Base-by-base conservation (phyloP, 2,113 vertebrate species). In the Pygoscelis antarcticus region DNA sequence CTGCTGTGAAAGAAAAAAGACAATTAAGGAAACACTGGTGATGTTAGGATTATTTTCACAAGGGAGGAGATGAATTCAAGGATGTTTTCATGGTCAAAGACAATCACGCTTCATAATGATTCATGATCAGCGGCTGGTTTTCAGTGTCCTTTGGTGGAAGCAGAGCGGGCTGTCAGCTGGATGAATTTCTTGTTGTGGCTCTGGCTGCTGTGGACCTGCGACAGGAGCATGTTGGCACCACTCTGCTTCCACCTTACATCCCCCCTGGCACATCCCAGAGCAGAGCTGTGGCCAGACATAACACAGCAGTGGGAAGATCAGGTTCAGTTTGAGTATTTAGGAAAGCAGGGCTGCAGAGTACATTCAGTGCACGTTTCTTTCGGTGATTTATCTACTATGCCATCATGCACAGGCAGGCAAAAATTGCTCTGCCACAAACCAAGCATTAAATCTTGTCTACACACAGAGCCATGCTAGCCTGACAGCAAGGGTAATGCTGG, bases 321-420 rank as follows among this genome's bases (percentile, higher is more conserved):
- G 38, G 55, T 87, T 89, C 74, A 6, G 51, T n/a, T 49, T 42
- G 46, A 55, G 21, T 68, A 9, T 76, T 79, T 60, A 57, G 81
- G 44, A 84, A 72, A 74, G 51, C 29, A 23, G 64, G 6, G 26
- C 38, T 87, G 38, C 38, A 44, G 51, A 81, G 22, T 38, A 77
- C 1, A 0, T 47, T 47, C 60, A 30, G 13, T 16, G 23, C 27
- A 71, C 0, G 0, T 68, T 87, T 79, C 34, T 83, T 85, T 49
- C 27, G 4, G 34, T 80, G 86, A 74, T 91, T 95, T 93, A 76
- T 54, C 78, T 85, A 12, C 81, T 85, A 26, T 1, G 2, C 29
- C n/a, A 60, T 68, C n/a, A 38, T 55, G 25, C 54, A 86, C 0
- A 1, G 46, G 70, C 62, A 72, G 46, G 61, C 25, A 72, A 82